These are phyloP conservation scores for Willowsia nigromaculata DNA, from an alignment of 2,888 invertebrate genomes.

Conservation along the genomic window DNA sequence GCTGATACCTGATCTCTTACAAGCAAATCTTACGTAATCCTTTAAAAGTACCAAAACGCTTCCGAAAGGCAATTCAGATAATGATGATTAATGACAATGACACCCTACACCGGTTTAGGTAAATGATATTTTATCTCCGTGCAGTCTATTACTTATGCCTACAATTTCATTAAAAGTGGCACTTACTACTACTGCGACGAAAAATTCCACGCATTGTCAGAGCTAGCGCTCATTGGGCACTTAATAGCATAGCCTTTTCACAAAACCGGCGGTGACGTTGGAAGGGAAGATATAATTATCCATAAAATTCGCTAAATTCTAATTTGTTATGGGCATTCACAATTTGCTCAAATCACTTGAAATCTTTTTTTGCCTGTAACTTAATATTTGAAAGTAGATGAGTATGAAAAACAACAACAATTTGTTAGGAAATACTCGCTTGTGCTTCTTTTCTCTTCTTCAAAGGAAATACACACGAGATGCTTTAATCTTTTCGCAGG, in stretches of 20 bases:
- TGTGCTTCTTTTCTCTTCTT: background rate
- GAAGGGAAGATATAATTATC: background rate
- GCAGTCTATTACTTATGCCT: no score
- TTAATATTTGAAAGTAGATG: background rate
- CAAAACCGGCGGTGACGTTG: background rate
- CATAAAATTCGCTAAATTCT: background rate
- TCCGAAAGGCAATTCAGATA: conserved; percentile 27
- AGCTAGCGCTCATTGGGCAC: background rate
- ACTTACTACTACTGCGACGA: background rate
- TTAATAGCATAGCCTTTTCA: background rate
- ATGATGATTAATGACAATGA: conserved; percentile 45
- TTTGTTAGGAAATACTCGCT: background rate
- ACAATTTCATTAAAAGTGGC: background rate
- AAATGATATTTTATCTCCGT: no score
- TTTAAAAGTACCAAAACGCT: conserved; percentile 1
- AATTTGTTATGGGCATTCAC: conserved; percentile 21
- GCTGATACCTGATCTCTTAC: no score
- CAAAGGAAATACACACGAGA: no score
- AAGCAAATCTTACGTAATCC: conserved; percentile 2
- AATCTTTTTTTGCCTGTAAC: conserved; percentile 11
- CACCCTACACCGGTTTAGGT: background rate
- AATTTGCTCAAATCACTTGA: background rate
- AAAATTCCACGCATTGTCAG: conserved; percentile 10
- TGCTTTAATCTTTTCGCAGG: background rate
- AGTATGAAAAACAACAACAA: background rate